Evolutionary conservation across 1,140 invertebrate genomes (phyloP), one percentile per base, ranked within the genome.

Genomic region (Drosophila melanica): DNA sequence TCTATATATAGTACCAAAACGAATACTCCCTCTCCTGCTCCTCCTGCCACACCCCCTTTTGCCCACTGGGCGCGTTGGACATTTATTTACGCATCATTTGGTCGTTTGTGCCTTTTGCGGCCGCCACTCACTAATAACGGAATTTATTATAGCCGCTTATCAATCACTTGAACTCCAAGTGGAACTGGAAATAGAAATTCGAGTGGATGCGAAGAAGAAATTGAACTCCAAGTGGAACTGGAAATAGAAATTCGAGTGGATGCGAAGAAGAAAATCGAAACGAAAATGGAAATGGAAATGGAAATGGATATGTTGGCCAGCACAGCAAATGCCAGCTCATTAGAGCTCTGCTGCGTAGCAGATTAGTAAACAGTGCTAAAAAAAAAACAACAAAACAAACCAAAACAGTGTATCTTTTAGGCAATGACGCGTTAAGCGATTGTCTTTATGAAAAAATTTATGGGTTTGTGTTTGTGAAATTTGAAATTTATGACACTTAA

Each of bases 141-240:
- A 79, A 82, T 82, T 81, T 82, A 82, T 82, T 82, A 82, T 79
- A 62, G 80, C 66, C 33, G 75, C 79, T 82, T 82, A 82, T 82
- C 79, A 82, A 82, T 82, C 79, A 82, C 74, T 35, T 35, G 62
- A 55, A 75, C 64, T 66, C 82, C 79, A 48, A 81, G 79, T 81
- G 79, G 59, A 74, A 77, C 66, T 69, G 62, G 39, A 66, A 77
- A 73, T 80, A 75, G 60, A 50, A 60, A 35, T 33, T 50, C 12
- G 48, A 35, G n/a, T 11, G 27, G 8, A 1, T 9, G 33, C 33
- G 33, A 35, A 35, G 33, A 8, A 35, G 8, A 27, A 35, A 9
- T 35, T 9, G 33, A 50, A 33, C 7, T 16, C 8, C 30, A 33
- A 51, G 16, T 27, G 30, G 48, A 35, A 33, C 27, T 48, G 45